phyloP scores from a whole-genome alignment of 1,140 invertebrate genomes.

The Tyrophagus putrescentiae region DNA sequence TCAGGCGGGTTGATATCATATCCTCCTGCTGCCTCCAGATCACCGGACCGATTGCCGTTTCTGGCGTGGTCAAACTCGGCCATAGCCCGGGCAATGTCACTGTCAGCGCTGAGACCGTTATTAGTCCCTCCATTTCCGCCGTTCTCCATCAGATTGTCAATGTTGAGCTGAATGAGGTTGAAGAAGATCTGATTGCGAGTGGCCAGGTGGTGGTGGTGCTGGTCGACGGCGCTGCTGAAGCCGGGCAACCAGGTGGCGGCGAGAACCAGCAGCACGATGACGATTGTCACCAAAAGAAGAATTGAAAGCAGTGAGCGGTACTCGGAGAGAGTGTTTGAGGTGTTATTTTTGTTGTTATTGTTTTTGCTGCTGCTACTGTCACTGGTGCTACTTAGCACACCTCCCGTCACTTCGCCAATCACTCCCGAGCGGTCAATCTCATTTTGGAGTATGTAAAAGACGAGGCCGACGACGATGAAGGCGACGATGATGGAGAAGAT shows the following conservation, averaged over 20 bases:
- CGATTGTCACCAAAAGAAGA: background rate
- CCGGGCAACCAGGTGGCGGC: background rate
- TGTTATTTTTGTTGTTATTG: too few relatives aligned
- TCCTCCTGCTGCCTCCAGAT: background rate
- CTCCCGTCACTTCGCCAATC: too few relatives aligned
- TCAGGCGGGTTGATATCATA: conserved; percentile 4
- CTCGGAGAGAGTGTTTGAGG: background rate
- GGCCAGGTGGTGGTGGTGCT: background rate
- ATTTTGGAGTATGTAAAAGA: conserved; percentile 3
- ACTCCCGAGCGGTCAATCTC: background rate
- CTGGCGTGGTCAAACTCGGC: too few relatives aligned
- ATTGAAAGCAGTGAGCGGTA: background rate
- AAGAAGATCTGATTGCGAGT: conserved; percentile 7
- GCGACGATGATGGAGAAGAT: background rate
- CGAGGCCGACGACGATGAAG: background rate
- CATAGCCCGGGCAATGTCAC: too few relatives aligned
- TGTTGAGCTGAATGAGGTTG: conserved; percentile 1
- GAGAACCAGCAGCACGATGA: background rate
- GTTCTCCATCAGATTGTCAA: conserved; percentile 3
- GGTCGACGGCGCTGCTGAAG: background rate
- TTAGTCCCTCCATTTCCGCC: too few relatives aligned
- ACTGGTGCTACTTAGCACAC: too few relatives aligned
- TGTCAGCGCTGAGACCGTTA: too few relatives aligned
- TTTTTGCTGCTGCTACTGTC: too few relatives aligned
- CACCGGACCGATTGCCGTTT: too few relatives aligned